Base-by-base conservation (phyloP, 2,888 invertebrate species). In the Tiliacea aurago region DNA sequence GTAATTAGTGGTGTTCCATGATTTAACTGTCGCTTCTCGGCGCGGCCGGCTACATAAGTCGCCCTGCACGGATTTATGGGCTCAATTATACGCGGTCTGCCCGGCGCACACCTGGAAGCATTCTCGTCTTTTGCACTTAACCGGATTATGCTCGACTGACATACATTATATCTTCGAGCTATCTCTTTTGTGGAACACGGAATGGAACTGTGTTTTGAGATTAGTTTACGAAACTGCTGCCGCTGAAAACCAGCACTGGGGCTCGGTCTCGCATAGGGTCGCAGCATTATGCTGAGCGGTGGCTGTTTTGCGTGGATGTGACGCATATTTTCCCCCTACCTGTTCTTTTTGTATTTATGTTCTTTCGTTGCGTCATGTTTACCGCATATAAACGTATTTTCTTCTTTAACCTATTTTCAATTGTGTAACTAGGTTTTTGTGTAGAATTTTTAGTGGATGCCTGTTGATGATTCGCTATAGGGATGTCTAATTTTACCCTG, bases 11-110 rank as follows among this genome's bases (percentile, higher is more conserved):
- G 89, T 89, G 90, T 89, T 91, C 91, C 91, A 91, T 93, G 94
- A 95, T 96, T 95, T 95, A 95, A 95, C 95, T 94, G 95, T 93
- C 93, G 92, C 93, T 91, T 91, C 94, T 90, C 90, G 75, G 84
- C 89, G 89, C 88, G 88, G 90, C 85, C 86, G 87, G 88, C 84
- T 90, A 91, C 91, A 90, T 90, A 92, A 94, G 94, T 93, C 93
- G 91, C 90, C 89, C 89, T 88, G 89, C 86, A 61, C 79, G 90
- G 93, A 96, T 95, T 96, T 95, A 95, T 95, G 90, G 91, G 92
- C 89, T 90, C 94, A 95, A 96, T 95, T 96, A 95, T 92, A 93
- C 91, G 93, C 91, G 92, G 91, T 91, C 90, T 90, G 90, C 87
- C 89, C 84, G 89, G 65, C 67, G 87, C 86, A 73, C 82, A 87